These are phyloP conservation scores for Odontamblyopus rebecca DNA, from an alignment of 2,797 vertebrate species.

Conservation along the genomic window DNA sequence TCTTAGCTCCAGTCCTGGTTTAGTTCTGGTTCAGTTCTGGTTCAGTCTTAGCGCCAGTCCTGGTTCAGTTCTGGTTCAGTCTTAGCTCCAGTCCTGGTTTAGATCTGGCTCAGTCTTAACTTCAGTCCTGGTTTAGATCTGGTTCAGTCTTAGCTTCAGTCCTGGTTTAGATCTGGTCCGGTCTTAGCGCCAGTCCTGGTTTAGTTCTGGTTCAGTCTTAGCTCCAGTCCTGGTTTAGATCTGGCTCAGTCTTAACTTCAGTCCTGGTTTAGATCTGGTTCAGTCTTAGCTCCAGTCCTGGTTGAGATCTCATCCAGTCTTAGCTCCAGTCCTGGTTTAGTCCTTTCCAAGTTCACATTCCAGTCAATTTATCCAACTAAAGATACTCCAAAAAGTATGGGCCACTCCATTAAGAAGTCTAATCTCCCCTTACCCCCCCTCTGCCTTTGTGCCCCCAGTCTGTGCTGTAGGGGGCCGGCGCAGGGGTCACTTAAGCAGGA, in stretches of 20 bases:
- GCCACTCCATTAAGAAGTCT: not conserved
- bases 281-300: not conserved
- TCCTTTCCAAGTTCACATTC: not conserved
- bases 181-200: too few relatives aligned
- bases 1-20: too few relatives aligned
- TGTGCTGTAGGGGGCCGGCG: not conserved
- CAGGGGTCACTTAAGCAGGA: constrained; percentile 67
- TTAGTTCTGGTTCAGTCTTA: too few relatives aligned
- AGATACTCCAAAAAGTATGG: not conserved
- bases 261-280: not conserved
- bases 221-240: not conserved
- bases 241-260: too few relatives aligned
- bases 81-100: too few relatives aligned
- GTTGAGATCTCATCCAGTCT: not conserved
- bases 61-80: too few relatives aligned
- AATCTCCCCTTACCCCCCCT: not conserved
- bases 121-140: not conserved
- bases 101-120: not conserved
- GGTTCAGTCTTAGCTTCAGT: too few relatives aligned
- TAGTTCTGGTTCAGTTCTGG: not conserved
- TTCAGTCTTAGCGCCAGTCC: not conserved
- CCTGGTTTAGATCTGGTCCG: too few relatives aligned
- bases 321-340: not conserved
- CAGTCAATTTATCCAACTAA: not conserved
- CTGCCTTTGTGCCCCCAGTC: not conserved